Percentiles rank a stretch among this genome's conserved stretches.
Conservation (phyloP, 92 coral and sea anemone species). For the Actinostola sp. region DNA sequence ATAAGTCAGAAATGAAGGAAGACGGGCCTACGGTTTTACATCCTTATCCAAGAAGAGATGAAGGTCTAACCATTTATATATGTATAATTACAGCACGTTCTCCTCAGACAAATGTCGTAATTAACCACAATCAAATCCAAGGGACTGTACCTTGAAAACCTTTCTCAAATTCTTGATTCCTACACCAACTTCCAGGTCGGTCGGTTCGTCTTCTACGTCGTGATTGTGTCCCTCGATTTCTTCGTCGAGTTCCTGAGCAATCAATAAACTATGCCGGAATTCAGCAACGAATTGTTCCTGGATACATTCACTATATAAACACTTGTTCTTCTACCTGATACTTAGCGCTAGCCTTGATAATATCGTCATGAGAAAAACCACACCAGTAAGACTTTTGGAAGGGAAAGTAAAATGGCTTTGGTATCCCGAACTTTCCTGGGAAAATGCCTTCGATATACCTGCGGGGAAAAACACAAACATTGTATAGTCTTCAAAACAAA, state of each 20-base stretch:
- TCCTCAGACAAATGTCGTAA: too few species aligned
- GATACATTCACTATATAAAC: too few species aligned
- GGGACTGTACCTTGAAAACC: conserved; percentile 82
- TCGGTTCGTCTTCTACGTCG: conserved; percentile 94
- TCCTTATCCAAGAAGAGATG: too few species aligned
- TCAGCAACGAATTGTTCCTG: too few species aligned
- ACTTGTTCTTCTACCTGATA: too few species aligned
- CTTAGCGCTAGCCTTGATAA: conserved; percentile 53
- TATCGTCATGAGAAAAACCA: conserved; percentile 64
- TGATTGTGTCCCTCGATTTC: conserved; percentile 62
- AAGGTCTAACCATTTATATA: too few species aligned
- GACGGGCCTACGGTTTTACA: too few species aligned
- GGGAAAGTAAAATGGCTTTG: conserved; percentile 90
- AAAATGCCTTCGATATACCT: conserved; percentile 95
- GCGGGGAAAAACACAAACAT: neutral
- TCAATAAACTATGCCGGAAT: too few species aligned
- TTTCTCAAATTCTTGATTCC: conserved; percentile 77
- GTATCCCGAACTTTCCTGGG: conserved; percentile 96
- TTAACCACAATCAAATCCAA: too few species aligned
- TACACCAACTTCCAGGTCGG: conserved; percentile 88
- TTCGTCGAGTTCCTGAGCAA: conserved; percentile 74
- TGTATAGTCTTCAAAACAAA: too few species aligned
- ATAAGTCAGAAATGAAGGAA: too few species aligned
- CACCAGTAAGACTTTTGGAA: conserved; percentile 92
- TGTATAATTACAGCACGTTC: too few species aligned